Evolutionary conservation across 30 jellyfish, hydroid and myxozoan genomes (phyloP).

Genomic region (Turritopsis dohrnii): DNA sequence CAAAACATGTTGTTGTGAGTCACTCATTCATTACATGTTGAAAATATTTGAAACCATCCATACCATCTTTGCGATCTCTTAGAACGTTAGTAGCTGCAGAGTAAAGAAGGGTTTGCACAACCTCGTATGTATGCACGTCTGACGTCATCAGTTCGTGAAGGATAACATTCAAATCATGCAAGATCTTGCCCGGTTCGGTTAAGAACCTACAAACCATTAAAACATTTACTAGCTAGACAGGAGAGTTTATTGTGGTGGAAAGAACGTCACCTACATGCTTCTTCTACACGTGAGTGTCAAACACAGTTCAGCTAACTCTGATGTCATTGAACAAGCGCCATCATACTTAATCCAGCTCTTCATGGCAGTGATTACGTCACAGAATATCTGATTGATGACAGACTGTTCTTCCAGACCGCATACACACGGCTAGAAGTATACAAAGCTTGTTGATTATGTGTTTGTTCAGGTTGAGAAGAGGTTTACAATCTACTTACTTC

Average conservation of each 20-base stretch:
- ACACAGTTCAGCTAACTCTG: not conserved
- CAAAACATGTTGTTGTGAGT: no score
- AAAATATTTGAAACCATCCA: no score
- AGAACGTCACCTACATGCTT: not conserved
- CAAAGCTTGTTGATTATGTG: no score
- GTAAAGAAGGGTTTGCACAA: not conserved
- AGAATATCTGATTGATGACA: not conserved
- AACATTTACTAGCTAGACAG: not conserved
- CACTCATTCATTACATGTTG: no score
- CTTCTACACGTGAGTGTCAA: not conserved
- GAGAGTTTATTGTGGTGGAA: not conserved
- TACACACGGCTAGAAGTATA: constrained; percentile 3
- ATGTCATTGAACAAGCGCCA: not conserved
- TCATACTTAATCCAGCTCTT: not conserved
- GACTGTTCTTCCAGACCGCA: not conserved
- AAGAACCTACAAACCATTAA: not conserved
- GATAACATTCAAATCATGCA: not conserved
- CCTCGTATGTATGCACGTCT: not conserved
- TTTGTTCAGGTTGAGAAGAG: no score
- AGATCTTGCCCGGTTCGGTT: not conserved
- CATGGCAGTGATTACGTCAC: not conserved
- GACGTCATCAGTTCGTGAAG: not conserved
- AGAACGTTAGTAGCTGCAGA: not conserved
- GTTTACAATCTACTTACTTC: no score
- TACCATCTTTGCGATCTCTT: not conserved